These are phyloP conservation scores for Rhinopomastus cyanomelas DNA, from an alignment of 2,113 vertebrate genomes.

Conservation along the genomic window DNA sequence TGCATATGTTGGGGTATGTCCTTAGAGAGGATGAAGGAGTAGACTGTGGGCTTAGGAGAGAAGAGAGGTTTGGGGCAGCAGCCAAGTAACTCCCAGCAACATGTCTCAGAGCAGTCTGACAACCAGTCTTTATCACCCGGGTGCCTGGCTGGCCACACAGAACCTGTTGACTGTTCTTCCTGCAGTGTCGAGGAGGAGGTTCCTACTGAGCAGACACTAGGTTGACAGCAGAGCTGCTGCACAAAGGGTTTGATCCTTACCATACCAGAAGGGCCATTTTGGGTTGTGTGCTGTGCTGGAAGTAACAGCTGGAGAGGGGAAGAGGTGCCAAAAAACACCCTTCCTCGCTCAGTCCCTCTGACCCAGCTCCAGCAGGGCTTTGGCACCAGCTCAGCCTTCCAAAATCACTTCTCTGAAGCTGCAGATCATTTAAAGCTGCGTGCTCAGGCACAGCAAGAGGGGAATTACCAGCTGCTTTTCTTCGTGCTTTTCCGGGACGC, in stretches of 20 bases:
- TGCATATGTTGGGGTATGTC: background rate
- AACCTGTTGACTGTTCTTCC: background rate
- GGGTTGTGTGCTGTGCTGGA: background rate
- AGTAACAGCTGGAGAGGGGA: background rate
- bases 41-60: background rate
- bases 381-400: background rate
- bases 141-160: rapidly evolving
- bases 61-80: background rate
- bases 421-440: background rate
- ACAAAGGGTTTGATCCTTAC: rapidly evolving
- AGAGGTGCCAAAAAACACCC: background rate
- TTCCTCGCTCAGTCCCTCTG: background rate
- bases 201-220: background rate
- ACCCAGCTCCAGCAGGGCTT: background rate
- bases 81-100: background rate
- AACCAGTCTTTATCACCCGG: background rate
- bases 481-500: background rate
- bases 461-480: background rate
- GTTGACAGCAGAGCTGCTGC: background rate
- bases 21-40: background rate
- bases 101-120: rapidly evolving
- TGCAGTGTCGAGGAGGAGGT: background rate
- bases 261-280: rapidly evolving
- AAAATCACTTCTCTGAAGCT: background rate
- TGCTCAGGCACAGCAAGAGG: background rate